Base-by-base conservation (phyloP, 2,888 invertebrate genomes). In the Lycaena phlaeas region DNA sequence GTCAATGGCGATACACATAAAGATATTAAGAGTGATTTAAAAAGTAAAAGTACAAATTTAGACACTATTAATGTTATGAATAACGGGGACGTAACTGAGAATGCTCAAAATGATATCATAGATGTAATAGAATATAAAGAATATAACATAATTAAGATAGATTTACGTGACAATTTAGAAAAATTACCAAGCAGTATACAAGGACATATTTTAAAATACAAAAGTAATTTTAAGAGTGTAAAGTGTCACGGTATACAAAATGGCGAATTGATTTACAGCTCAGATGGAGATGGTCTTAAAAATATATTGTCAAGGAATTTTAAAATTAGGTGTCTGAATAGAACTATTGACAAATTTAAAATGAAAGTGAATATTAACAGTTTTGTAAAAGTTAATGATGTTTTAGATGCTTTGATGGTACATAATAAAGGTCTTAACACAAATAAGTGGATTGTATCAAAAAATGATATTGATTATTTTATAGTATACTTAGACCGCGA, bases 211-310 rank as follows among this genome's bases (percentile, higher is more conserved):
- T 56, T 75, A 42, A 37, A 50, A 2, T 15, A 34, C 0, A 36
- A 44, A 25, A 30, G n/a, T 2, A 14, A 22, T 7, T 38, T 30
- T 22, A 10, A 70, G 38, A 73, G 12, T 15, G 46, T 76, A 0
- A 61, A 68, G 45, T 75, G 71, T 48, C 57, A 66, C 27, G 76
- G 76, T 1, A 46, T 66, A 1, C 49, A 64, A 56, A 53, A 66
- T 48, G 64, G 63, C 43, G 59, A 50, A 0, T 15, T 77, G 0
- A 34, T 68, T 0, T 76, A 75, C 38, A 59, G 53, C 46, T 77
- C 74, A 48, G 56, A 68, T 26, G 57, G 56, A 14, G 53, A 64
- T 1, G 61, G 65, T 52, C 43, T 69, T 1, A 41, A 51, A 40
- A 50, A 51, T 2, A 31, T 48, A 5, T 10, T 60, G 5, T 43